Base-by-base conservation (phyloP, 2,113 vertebrate species). In the Balaeniceps rex region DNA sequence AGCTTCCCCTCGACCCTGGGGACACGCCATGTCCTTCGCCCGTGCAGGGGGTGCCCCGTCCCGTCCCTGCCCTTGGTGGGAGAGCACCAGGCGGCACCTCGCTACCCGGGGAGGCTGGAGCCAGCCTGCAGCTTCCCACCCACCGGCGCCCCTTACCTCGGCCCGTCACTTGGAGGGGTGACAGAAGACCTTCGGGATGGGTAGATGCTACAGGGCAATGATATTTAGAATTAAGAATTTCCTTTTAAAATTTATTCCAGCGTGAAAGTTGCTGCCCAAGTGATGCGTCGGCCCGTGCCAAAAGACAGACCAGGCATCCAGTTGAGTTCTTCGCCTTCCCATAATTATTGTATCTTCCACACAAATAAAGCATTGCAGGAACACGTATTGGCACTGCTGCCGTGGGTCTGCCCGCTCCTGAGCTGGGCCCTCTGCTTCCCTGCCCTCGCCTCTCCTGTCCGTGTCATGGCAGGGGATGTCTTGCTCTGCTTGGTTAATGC, bases 311-410 rank as follows among this genome's bases (percentile, higher is more conserved):
- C 3, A 28, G 34, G 64, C 33, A 10, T 14, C 31, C 28, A 8
- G 19, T 4, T 4, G 12, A 58, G 26, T 34, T 31, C 72, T 47
- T 75, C 0, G 0, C 40, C 6, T 60, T 78, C n/a, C 17, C 55
- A 2, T 25, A 23, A 8, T 31, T 34, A 12, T 1, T 12, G n/a
- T 15, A 11, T n/a, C 64, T 68, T 42, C 36, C 68, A 28, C 14
- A 9, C 36, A 66, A 57, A 54, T 38, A 42, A 40, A 23, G 26
- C 36, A n/a, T 15, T 22, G 14, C 11, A 63, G 10, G 31, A 38
- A 4, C 26, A 11, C 4, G 0, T 4, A 12, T 2, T 7, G 11
- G 16, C 9, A 6, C 34, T 1, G 44, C 7, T 24, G 2, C 25
- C 2, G 0, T 2, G 42, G 29, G 28, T 16, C 71, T 90, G 52